Evolutionary conservation across 2,113 vertebrate genomes (phyloP).

Genomic region (Podarcis cretensis): DNA sequence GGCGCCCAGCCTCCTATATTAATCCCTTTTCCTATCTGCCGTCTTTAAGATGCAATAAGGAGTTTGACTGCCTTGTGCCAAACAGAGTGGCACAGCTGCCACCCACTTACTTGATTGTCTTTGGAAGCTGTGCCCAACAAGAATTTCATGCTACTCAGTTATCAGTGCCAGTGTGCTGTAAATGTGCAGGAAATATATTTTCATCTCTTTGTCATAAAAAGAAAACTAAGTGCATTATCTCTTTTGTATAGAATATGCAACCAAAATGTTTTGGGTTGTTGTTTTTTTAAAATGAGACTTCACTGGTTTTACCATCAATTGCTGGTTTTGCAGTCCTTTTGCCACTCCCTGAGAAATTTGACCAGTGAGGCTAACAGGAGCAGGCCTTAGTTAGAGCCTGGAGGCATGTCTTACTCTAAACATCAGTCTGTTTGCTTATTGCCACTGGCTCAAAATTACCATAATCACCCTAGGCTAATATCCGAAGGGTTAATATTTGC

Average conservation of each 20-base stretch:
- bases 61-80: constrained; percentile 1
- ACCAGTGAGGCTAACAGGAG: neutral
- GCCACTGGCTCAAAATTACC: constrained; percentile 18
- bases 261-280: neutral
- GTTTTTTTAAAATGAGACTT: neutral
- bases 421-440: constrained; percentile 17
- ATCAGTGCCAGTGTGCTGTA: neutral
- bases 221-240: neutral
- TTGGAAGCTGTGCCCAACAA: neutral
- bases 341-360: neutral
- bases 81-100: neutral
- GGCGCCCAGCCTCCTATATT: neutral
- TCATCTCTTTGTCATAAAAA: neutral
- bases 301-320: neutral
- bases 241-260: neutral
- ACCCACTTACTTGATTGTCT: constrained; percentile 15
- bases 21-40: neutral
- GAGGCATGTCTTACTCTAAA: neutral
- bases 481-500: constrained; percentile 28
- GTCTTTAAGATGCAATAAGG: neutral
- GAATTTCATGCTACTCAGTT: constrained; percentile 1
- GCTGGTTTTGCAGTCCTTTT: neutral
- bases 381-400: neutral
- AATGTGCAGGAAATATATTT: constrained; percentile 8
- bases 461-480: constrained; percentile 20